Conservation (phyloP, 1,140 invertebrate genomes). For the Atopsyche davidsoni region DNA sequence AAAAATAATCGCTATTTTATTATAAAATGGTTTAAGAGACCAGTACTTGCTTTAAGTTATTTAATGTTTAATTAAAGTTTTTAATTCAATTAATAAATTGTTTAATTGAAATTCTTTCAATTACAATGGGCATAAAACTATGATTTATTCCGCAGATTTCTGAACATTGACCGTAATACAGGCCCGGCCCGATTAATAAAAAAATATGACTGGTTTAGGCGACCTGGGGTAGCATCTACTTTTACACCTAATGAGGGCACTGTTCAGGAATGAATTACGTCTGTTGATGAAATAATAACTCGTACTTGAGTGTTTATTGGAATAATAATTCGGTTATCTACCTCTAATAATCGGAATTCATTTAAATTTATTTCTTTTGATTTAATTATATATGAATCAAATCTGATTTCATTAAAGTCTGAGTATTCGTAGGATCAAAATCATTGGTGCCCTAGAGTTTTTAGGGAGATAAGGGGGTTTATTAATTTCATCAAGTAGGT, state of each 20-base stretch:
- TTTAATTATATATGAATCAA: conserved; percentile 60
- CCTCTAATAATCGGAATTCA: conserved; percentile 55
- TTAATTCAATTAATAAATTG: conserved; percentile 54
- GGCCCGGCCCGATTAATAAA: conserved; percentile 49
- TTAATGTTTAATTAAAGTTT: conserved; percentile 53
- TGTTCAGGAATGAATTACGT: conserved; percentile 66
- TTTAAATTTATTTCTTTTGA: conserved; percentile 34
- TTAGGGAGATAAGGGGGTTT: conserved; percentile 23
- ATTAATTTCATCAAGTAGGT: conserved; percentile 52
- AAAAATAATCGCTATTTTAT: conserved; percentile 52
- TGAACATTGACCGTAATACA: conserved; percentile 68
- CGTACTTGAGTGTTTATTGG: conserved; percentile 53
- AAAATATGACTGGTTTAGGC: conserved; percentile 59
- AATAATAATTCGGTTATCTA: conserved; percentile 55
- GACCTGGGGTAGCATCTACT: conserved; percentile 59
- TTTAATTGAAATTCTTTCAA: conserved; percentile 61
- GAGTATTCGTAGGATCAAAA: conserved; percentile 64
- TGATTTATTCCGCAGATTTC: conserved; percentile 75
- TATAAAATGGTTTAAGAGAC: conserved; percentile 47
- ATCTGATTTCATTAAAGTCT: conserved; percentile 54
- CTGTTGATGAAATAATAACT: conserved; percentile 51
- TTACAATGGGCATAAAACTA: too few species aligned
- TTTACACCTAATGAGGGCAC: conserved; percentile 59
- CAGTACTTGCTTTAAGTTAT: conserved; percentile 57
- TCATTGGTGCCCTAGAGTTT: conserved; percentile 54